phyloP scores from a whole-genome alignment of 2,797 vertebrate species.

The Natrix natrix region DNA sequence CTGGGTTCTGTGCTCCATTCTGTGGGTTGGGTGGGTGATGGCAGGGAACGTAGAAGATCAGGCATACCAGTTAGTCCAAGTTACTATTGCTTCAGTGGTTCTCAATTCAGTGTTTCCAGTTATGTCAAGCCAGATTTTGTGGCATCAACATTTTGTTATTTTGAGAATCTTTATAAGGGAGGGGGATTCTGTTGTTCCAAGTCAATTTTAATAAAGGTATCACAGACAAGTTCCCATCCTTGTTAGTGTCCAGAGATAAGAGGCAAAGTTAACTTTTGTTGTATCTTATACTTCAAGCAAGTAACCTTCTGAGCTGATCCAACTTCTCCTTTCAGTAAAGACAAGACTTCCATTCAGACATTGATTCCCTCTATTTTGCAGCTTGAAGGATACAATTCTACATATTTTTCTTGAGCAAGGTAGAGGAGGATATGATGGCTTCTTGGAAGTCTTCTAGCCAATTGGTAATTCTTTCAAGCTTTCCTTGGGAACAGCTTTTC shows the following conservation, averaged over 20 bases:
- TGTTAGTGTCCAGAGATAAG: not conserved
- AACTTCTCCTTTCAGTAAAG: not conserved
- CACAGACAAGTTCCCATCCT: not conserved
- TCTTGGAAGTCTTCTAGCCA: not conserved
- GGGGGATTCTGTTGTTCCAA: not conserved
- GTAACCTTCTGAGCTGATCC: not conserved
- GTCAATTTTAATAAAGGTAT: not conserved
- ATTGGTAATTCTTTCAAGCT: not conserved
- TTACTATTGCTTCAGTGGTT: not conserved
- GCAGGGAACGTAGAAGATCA: not conserved
- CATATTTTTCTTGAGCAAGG: not conserved
- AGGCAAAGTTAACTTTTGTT: not conserved
- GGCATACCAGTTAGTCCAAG: not conserved
- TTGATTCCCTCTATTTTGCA: not conserved
- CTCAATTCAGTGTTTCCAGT: not conserved
- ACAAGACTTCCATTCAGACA: not conserved
- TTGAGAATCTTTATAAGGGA: not conserved
- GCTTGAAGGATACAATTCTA: not conserved
- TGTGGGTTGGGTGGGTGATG: not conserved
- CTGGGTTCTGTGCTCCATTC: not conserved
- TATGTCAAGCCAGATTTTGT: not conserved
- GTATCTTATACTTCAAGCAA: not conserved
- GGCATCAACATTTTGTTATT: not conserved
- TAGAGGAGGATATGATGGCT: not conserved
- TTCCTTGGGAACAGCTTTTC: not conserved